Percentiles rank a stretch among this genome's conserved stretches.
Evolutionary conservation across 2,113 vertebrate genomes (phyloP).

Genomic region (Peromyscus maniculatus): DNA sequence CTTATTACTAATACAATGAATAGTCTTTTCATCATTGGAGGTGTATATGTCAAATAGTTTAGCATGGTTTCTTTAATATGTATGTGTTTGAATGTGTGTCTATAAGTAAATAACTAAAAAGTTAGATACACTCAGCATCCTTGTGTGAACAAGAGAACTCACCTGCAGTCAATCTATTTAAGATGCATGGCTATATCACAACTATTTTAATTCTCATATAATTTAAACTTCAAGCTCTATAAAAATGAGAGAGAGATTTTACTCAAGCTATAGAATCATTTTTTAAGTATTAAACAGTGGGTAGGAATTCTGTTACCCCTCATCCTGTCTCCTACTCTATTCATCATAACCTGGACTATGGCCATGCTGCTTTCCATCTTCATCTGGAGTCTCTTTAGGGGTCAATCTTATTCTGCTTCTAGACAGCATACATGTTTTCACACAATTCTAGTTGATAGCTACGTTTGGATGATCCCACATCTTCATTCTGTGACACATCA

Average conservation of each 20-base stretch:
- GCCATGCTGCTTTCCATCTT: background rate
- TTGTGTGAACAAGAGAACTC: background rate
- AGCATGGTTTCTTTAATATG: conserved; percentile 46
- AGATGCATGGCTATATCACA: conserved; percentile 49
- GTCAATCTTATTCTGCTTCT: background rate
- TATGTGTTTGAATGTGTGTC: background rate
- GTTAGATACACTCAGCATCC: background rate
- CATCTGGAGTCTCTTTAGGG: background rate
- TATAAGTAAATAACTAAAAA: background rate
- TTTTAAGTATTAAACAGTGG: background rate
- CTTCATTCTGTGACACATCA: background rate
- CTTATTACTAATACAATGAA: conserved; percentile 53
- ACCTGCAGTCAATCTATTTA: conserved; percentile 64
- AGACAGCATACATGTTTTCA: background rate
- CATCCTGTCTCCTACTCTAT: background rate
- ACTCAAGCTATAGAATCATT: background rate
- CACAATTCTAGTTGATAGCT: background rate
- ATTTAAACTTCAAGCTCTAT: conserved; percentile 56
- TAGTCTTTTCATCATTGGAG: conserved; percentile 71
- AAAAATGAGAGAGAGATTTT: background rate
- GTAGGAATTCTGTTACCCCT: background rate
- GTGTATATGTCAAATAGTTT: conserved; percentile 34
- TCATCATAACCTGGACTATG: background rate
- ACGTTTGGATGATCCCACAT: background rate
- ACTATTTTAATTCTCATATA: conserved; percentile 16